Evolutionary conservation across 2,113 vertebrate species (phyloP), one percentile per base, ranked within the genome.

Genomic region (Chaetops frenatus): DNA sequence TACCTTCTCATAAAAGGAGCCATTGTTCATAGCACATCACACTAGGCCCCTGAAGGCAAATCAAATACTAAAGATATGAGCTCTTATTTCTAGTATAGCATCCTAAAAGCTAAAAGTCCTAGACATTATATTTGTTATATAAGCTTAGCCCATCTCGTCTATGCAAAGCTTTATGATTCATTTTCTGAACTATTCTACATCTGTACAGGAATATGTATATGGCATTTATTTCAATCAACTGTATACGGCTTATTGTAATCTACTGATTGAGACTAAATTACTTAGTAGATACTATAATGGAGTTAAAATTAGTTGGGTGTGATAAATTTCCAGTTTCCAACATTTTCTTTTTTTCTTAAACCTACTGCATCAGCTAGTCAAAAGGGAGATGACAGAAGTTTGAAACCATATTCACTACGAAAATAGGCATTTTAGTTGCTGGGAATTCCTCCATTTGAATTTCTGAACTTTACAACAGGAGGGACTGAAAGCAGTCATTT

Each of bases 331-430:
- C 12, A 10, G 14, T 36, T 95, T 45, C 35, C 18, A 84, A 22
- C 6, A 2, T 42, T 23, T 81, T 69, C 25, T 33, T 60, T 54
- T 66, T 53, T 36, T 10, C 20, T 58, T 84, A 58, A 76, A 51
- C 7, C 51, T 82, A 33, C 17, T 35, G 4, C 7, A 40, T 77
- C 62, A 69, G 1, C 17, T 61, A n/a, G 15, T 60, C 54, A 76
- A 77, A 67, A 1, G 2, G 19, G 31, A 60, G 27, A 67, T 0
- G 0, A 58, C 4, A 44, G 54, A 92, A 60, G 7, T 65, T n/a
- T 88, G 35, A 67, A 88, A 71, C 6, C 9, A 58, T 51, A 50
- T 72, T 86, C 28, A 54, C 22, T 21, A 12, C 1, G 13, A 78
- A 81, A 91, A 93, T 8, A 90, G 12, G 3, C 6, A 70, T 66